Conservation (phyloP, 2,113 vertebrate species). For the Sinocyclocheilus anophthalmus region DNA sequence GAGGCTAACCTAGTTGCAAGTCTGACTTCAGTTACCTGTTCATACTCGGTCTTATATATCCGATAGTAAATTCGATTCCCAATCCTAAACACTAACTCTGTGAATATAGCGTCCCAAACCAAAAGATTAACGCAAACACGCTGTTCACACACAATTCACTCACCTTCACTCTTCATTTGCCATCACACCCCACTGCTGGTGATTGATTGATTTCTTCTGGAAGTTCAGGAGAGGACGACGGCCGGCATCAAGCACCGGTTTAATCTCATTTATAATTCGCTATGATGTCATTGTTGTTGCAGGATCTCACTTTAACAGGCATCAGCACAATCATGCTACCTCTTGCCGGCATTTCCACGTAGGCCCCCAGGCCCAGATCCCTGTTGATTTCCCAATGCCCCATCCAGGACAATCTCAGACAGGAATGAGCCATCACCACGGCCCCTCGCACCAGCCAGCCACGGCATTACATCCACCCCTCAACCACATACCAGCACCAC, state of each 20-base stretch:
- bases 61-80: no score
- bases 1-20: background rate
- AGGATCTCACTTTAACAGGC: slow-evolving; percentile 99
- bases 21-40: no score
- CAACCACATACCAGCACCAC: slow-evolving; percentile 85
- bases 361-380: slow-evolving; percentile 92
- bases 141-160: background rate
- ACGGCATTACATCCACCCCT: slow-evolving; percentile 87
- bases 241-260: background rate
- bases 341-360: slow-evolving; percentile 99
- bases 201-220: background rate
- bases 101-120: background rate
- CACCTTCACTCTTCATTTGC: slow-evolving; percentile 3
- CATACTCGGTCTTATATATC: no score
- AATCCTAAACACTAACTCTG: background rate
- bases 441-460: slow-evolving; percentile 91
- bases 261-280: slow-evolving; percentile 57
- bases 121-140: background rate
- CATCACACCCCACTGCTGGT: slow-evolving; percentile 1
- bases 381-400: slow-evolving; percentile 89
- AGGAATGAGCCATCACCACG: slow-evolving; percentile 89
- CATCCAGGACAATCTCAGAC: slow-evolving; percentile 90
- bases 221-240: background rate
- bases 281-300: slow-evolving; percentile 72
- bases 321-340: slow-evolving; percentile 98